Conservation (phyloP, 2,888 invertebrate species). For the Chesias legatella region DNA sequence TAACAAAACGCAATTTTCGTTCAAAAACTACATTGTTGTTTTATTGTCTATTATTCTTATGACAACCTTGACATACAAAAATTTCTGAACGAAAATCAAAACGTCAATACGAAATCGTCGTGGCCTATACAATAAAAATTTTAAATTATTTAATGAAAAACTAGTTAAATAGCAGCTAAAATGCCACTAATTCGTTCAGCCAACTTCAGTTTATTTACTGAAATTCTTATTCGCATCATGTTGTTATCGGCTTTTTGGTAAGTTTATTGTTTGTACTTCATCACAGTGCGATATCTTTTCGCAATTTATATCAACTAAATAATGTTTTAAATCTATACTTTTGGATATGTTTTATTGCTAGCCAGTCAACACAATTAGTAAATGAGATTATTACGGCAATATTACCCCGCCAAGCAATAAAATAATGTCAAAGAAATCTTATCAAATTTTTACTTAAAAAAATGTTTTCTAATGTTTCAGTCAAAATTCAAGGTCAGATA, state of each 20-base stretch:
- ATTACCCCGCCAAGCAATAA: neutral
- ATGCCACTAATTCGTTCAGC: constrained; percentile 72
- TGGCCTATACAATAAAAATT: constrained; percentile 14
- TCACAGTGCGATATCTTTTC: constrained; percentile 19
- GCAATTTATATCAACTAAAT: constrained; percentile 37
- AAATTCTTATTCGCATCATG: constrained; percentile 71
- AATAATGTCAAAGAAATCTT: neutral
- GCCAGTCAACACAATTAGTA: neutral
- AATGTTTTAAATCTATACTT: neutral
- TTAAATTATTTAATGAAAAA: constrained; percentile 15
- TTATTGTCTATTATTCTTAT: too few species aligned
- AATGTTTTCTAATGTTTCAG: neutral
- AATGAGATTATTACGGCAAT: neutral
- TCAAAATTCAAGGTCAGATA: neutral
- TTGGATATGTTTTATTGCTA: neutral
- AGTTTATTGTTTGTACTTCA: constrained; percentile 55
- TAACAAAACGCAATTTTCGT: neutral
- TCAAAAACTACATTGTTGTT: too few species aligned
- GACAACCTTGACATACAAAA: too few species aligned
- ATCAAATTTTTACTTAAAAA: neutral
- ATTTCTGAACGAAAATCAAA: constrained; percentile 34
- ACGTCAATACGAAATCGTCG: constrained; percentile 28
- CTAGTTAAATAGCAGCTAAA: constrained; percentile 27
- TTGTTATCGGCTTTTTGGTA: constrained; percentile 78
- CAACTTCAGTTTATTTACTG: constrained; percentile 67